Evolutionary conservation across 2,888 invertebrate genomes (phyloP), one percentile per base, ranked within the genome.

Genomic region (Cheilosia scutellata): DNA sequence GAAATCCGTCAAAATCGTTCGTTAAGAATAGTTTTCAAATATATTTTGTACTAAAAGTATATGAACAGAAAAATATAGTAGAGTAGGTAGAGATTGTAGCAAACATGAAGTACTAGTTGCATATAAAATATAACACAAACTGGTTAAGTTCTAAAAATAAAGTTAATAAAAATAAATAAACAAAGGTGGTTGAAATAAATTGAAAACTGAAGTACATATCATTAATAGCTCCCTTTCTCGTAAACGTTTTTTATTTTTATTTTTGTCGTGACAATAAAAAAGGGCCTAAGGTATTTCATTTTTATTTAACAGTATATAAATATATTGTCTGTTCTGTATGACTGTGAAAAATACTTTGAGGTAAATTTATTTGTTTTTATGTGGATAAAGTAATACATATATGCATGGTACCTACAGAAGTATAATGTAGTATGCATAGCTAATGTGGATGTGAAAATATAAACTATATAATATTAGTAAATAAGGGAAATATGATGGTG

Each of bases 51-150:
- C 25, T 40, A 31, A 42, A 49, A 65, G 49, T n/a, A 62, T 53
- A 65, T 44, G 6, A 72, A 66, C 29, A 40, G 71, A 71, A 57
- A 33, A 62, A 68, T 71, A 77, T 66, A 77, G 77, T 66, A 77
- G 77, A 87, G 74, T 78, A 78, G 78, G 82, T 82, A 74, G 82
- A 82, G 71, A 82, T 74, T 78, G 68, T 63, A 74, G 87, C 75
- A 71, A 84, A 75, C 62, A 60, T 76, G 44, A 76, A 83, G 62
- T 55, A 63, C 72, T 42, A 82, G 40, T 82, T 77, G 74, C 63
- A 74, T 51, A 71, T 53, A 62, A 75, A 49, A 44, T 29, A 44
- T 16, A 58, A 29, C 29, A 47, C 27, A 57, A 57, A 27, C 37
- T 60, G 31, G 31, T 33, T 33, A 33, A 33, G 31, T 44, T 31